Base-by-base conservation (phyloP, 1,140 invertebrate genomes). In the Reticulitermes speratus region DNA sequence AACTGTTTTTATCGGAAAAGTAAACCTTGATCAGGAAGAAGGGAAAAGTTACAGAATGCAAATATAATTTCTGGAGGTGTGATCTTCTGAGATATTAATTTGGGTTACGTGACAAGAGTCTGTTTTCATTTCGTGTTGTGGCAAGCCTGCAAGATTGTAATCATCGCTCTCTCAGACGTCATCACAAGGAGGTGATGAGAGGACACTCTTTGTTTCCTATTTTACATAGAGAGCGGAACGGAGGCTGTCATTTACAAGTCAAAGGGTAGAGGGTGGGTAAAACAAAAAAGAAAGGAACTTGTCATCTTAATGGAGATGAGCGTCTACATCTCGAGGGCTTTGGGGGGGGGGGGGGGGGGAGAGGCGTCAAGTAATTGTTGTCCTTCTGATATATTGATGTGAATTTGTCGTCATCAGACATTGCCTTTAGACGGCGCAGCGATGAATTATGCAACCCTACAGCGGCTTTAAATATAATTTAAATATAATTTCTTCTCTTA, bases 171-270 rank as follows among this genome's bases (percentile, higher is more conserved):
- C 25, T n/a, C n/a, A 25, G 65, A n/a, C n/a, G 12, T 75, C n/a
- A 30, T 75, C 65, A 30, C 38, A 59, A 59, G 65, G 25, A 75
- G n/a, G 65, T n/a, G 25, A 30, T 6, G 8, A 75, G 65, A 8
- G 8, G 65, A 30, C 30, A 75, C 65, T 75, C n/a, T 75, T 38
- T 75, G 65, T 75, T 75, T 75, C n/a, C 65, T 75, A 30, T 30
- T 75, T 75, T 75, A 75, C 65, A 75, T 75, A 75, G 65, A 75
- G n/a, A 75, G 65, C 65, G 65, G n/a, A 75, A 75, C 65, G 65
- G 25, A 0, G 25, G 65, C n/a, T 30, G 25, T 75, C 65, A 75
- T 75, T 75, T 75, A 75, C 65, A 75, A 75, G 65, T 75, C 65
- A 75, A 75, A 75, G 65, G 52, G n/a, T 14, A 75, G 65, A 25